Evolutionary conservation across 2,888 invertebrate genomes (phyloP).

Genomic region (Alloscopus bannaensis): DNA sequence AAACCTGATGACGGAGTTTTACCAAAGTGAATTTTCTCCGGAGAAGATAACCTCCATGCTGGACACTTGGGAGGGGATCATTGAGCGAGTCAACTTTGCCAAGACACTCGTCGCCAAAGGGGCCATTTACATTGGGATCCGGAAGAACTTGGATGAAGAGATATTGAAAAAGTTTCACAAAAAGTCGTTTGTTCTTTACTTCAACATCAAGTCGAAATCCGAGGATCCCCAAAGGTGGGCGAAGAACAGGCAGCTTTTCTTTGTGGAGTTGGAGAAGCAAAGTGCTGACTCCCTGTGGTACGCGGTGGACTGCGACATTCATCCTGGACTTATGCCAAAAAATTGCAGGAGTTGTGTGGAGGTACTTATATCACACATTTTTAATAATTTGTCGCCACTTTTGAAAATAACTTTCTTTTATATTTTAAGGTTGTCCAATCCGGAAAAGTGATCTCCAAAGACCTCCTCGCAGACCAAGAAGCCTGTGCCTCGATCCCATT

Average conservation of each 20-base stretch:
- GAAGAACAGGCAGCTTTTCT: constrained; percentile 37
- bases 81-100: constrained; percentile 18
- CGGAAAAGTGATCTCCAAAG: constrained; percentile 5
- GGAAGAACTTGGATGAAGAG: not conserved
- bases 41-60: not conserved
- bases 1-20: not conserved
- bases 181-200: constrained; percentile 26
- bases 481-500: not conserved
- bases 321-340: constrained; percentile 17
- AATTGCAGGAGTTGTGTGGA: not conserved
- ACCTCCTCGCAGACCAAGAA: constrained; percentile 19
- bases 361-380: not conserved
- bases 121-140: constrained; percentile 30
- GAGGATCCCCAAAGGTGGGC: constrained; percentile 1
- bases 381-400: not conserved
- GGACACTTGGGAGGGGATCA: not conserved
- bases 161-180: not conserved
- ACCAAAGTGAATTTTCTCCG: not conserved
- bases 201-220: constrained; percentile 5
- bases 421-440: constrained; percentile 27
- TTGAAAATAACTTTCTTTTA: not conserved
- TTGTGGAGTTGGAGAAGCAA: constrained; percentile 35
- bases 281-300: not conserved
- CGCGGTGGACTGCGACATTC: constrained; percentile 55
- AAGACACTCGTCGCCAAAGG: not conserved